Evolutionary conservation across 37 sponge, comb jelly and placozoan genomes (phyloP), one percentile per base, ranked within the genome.

Genomic region (Hexactinellida sp.): DNA sequence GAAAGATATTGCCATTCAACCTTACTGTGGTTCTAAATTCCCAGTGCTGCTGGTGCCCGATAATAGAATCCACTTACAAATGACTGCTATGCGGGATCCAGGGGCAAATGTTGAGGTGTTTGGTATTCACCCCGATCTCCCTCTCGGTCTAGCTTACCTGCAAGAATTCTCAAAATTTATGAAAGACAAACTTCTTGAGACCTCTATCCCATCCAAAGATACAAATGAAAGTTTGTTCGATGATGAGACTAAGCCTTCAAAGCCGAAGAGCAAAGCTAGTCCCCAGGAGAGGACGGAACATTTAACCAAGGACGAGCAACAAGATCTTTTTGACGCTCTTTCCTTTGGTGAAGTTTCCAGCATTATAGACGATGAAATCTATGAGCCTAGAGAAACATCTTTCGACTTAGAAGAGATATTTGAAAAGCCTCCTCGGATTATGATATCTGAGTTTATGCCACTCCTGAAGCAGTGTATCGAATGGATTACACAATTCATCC

Each of bases 31-130:
- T n/a, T 82, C 87, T n/a, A 39, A 51, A 19, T 92, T 93, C 71
- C 94, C 95, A 7, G 83, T 94, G 36, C 86, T 89, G 24, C 25
- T 93, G 85, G 84, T 97, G 34, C 98, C 98, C 23, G 86, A 86
- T 82, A 89, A 90, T 55, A 54, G 87, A 24, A 88, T 93, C 23
- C 91, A 94, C 63, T 76, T 88, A 36, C 76, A 63, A 23, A 82
- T 82, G 83, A 87, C 87, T 35, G 37, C 38, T 38, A 34, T 54
- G 36, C 37, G 55, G 24, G 41, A 54, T 83, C 84, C 88, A 32
- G 71, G 83, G 0, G 55, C 84, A 1, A 54, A 54, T 23, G 83
- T 96, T 24, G 92, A 92, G 85, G 84, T 89, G 0, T 84, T 87
- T 0, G 92, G 91, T 19, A 36, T 94, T 0, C 94, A 95, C 0